Conservation (phyloP, 2,113 vertebrate species). For the Conger conger region DNA sequence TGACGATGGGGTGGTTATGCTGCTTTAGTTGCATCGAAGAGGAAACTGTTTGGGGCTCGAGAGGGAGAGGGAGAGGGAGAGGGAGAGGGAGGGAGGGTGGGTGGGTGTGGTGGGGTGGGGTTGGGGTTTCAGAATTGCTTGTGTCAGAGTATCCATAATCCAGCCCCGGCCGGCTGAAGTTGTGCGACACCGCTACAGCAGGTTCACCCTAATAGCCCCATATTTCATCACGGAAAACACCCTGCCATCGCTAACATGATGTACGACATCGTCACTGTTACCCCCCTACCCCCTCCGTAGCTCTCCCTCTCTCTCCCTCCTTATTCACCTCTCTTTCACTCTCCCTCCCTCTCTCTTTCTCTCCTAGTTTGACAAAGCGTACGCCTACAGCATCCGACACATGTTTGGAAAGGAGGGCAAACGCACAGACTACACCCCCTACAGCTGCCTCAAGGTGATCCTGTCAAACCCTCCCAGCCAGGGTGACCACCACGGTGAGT, state of each 20-base stretch:
- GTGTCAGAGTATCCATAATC: constrained; percentile 55
- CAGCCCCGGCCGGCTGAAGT: constrained; percentile 52
- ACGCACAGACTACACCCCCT: constrained; percentile 94
- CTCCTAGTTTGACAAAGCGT: constrained; percentile 93
- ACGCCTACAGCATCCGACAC: constrained; percentile 93
- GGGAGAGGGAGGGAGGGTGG: constrained; percentile 22
- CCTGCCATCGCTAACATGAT: constrained; percentile 54
- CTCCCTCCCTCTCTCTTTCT: constrained; percentile 39
- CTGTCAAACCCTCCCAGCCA: constrained; percentile 90
- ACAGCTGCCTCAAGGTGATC: constrained; percentile 98
- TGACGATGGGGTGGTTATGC: neutral
- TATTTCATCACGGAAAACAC: constrained; percentile 65
- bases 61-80: constrained; percentile 7
- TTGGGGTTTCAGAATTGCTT: no score
- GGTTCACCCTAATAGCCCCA: constrained; percentile 57
- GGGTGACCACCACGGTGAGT: constrained; percentile 96
- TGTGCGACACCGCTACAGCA: constrained; percentile 56
- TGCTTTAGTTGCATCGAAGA: neutral
- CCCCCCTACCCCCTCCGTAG: constrained; percentile 28
- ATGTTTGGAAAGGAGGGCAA: constrained; percentile 95
- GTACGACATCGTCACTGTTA: constrained; percentile 57
- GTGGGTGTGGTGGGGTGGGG: neutral
- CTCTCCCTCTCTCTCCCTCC: constrained; percentile 36
- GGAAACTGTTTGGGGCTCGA: no score
- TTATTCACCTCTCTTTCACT: constrained; percentile 9